These are phyloP conservation scores for Opisthograptis luteolata DNA, from an alignment of 2,888 invertebrate genomes.

Conservation along the genomic window DNA sequence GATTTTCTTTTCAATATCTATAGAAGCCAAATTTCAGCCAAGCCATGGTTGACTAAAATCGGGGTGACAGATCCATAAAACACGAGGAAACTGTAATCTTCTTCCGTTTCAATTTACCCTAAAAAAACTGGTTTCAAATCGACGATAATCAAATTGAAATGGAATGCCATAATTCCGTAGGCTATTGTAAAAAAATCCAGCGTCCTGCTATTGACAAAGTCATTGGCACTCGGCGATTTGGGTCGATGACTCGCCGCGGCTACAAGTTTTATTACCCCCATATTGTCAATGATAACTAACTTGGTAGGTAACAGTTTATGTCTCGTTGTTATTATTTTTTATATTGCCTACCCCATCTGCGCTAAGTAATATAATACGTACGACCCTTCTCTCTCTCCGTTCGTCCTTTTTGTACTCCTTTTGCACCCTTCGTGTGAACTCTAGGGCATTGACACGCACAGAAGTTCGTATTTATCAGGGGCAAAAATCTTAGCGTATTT, in stretches of 20 bases:
- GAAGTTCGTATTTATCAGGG: constrained; percentile 49
- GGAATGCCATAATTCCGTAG: constrained; percentile 22
- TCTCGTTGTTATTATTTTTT: constrained; percentile 41
- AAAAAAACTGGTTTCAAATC: constrained; percentile 17
- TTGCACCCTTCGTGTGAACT: constrained; percentile 59
- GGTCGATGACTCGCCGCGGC: constrained; percentile 36
- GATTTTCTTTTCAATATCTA: too few relatives aligned
- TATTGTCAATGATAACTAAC: constrained; percentile 33
- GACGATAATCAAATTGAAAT: constrained; percentile 13
- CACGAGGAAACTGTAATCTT: too few relatives aligned
- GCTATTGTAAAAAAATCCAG: constrained; percentile 26
- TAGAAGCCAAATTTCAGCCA: too few relatives aligned
- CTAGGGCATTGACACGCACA: constrained; percentile 56
- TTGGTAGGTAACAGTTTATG: constrained; percentile 38
- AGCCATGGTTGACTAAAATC: too few relatives aligned
- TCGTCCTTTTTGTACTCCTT: constrained; percentile 53
- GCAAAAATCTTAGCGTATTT: constrained; percentile 46
- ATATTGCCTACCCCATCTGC: constrained; percentile 48
- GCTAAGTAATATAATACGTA: constrained; percentile 52
- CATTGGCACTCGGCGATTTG: constrained; percentile 37
- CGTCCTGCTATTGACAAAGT: constrained; percentile 34
- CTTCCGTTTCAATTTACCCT: too few relatives aligned
- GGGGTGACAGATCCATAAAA: too few relatives aligned
- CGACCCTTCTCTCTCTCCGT: constrained; percentile 51
- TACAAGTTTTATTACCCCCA: constrained; percentile 35